Percentiles rank a stretch among this genome's conserved stretches.
These are phyloP conservation scores for Zosterops hypoxanthus DNA, from an alignment of 2,113 vertebrate genomes.

Conservation along the genomic window DNA sequence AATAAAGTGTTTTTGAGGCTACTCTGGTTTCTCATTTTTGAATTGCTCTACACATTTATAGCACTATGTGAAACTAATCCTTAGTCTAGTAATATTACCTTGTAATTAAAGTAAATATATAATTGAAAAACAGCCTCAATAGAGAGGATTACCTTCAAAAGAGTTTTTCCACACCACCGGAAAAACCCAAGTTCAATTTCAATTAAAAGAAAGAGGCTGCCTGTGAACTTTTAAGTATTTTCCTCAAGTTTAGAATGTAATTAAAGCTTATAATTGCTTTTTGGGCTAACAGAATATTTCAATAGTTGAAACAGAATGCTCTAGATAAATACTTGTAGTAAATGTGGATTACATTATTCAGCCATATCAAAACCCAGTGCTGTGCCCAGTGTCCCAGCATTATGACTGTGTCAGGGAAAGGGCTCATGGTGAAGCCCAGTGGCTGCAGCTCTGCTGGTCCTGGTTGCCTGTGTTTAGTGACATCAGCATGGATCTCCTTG, in stretches of 20 bases:
- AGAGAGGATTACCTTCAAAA: not conserved
- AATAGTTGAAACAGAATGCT: not conserved
- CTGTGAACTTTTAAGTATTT: not conserved
- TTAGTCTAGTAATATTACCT: not conserved
- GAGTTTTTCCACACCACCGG: not conserved
- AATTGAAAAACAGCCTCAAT: not conserved
- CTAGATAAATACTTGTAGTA: not conserved
- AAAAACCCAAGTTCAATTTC: not conserved
- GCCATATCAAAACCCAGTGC: not conserved
- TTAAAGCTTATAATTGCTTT: not conserved
- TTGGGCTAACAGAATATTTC: not conserved
- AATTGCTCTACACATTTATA: not conserved
- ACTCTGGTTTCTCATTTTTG: not conserved
- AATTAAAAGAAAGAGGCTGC: not conserved
- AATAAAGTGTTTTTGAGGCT: not conserved
- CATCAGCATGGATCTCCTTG: not conserved
- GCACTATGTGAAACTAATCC: not conserved
- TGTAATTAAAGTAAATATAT: not conserved
- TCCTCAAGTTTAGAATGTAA: not conserved
- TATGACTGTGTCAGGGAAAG: not conserved
- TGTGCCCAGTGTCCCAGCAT: rapidly evolving
- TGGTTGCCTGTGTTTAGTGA: rapidly evolving
- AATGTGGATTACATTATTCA: not conserved
- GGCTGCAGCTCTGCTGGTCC: not conserved
- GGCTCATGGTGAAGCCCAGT: not conserved